These are phyloP conservation scores for Terebella lapidaria DNA, from an alignment of 2,888 invertebrate genomes.

Conservation along the genomic window DNA sequence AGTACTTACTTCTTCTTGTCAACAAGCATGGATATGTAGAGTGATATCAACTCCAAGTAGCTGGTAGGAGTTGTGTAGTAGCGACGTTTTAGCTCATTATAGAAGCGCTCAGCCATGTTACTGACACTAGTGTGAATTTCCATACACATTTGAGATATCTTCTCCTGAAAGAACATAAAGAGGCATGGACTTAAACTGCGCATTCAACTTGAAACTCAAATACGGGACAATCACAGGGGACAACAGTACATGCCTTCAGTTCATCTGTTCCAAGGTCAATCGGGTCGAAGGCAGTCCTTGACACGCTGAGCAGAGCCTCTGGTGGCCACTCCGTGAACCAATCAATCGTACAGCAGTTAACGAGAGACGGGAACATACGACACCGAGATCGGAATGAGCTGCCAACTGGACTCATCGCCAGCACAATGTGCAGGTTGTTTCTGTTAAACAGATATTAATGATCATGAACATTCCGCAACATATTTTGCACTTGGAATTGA, in stretches of 20 bases:
- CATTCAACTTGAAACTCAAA: background rate
- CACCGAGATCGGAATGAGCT: constrained; percentile 71
- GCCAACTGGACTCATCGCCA: constrained; percentile 88
- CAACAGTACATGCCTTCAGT: constrained; percentile 47
- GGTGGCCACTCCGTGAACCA: constrained; percentile 76
- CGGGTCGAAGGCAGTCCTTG: constrained; percentile 66
- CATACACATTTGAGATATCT: constrained; percentile 65
- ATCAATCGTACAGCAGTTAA: constrained; percentile 55
- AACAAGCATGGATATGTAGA: constrained; percentile 68
- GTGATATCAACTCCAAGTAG: constrained; percentile 77
- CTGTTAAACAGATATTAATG: constrained; percentile 54
- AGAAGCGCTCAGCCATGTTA: constrained; percentile 70
- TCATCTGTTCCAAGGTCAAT: constrained; percentile 58
- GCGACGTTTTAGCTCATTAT: constrained; percentile 74
- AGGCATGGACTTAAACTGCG: background rate
- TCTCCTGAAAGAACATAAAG: constrained; percentile 32
- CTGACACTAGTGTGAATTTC: constrained; percentile 75
- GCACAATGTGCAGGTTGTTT: constrained; percentile 76
- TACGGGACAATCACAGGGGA: background rate
- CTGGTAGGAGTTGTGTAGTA: constrained; percentile 90
- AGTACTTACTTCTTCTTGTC: constrained; percentile 63
- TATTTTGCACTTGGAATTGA: no score
- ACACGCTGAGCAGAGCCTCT: constrained; percentile 77
- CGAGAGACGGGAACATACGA: constrained; percentile 54
- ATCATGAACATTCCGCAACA: no score